Evolutionary conservation across 2,888 invertebrate species (phyloP), one percentile per base, ranked within the genome.

Genomic region (Epiperipatus broadwayi): DNA sequence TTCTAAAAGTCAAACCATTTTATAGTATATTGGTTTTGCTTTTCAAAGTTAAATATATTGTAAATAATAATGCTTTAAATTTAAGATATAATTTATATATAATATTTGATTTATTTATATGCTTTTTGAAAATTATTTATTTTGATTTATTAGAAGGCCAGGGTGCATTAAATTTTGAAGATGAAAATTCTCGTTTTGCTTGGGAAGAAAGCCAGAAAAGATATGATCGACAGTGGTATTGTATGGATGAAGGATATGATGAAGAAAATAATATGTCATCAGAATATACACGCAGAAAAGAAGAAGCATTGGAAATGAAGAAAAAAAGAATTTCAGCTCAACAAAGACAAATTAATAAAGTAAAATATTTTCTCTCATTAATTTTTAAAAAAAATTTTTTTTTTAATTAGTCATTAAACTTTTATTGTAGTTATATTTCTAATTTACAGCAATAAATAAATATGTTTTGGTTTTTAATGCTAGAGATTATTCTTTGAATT

Each of bases 181-280:
- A 25, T 25, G 7, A n/a, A 25, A 25, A 25, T 8, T 4, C 10
- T 5, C 7, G 25, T 29, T 36, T n/a, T 12, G 65, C 78, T 34
- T 91, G 87, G 87, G 79, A 84, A 54, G 51, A 52, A n/a, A 87
- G 89, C 43, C 83, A 89, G 56, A 73, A 75, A 48, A 70, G 83
- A 47, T 61, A 89, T 2, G 95, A 97, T 56, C 66, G 97, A 39
- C 91, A 91, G 51, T 97, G 97, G 95, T 95, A 95, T 56, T 78
- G 76, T 45, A 75, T 91, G 65, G 93, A 87, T 49, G 89, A 93
- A 63, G 72, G 80, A n/a, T 78, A 78, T 54, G 77, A 78, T 42
- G 85, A 87, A 47, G 84, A 87, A 51, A 57, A 60, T 33, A 75
- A 81, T 43, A 73, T 81, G 0, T 81, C 81, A 45, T 78, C 83